Conservation (phyloP, 1,140 invertebrate genomes). For the Episyrphus balteatus region DNA sequence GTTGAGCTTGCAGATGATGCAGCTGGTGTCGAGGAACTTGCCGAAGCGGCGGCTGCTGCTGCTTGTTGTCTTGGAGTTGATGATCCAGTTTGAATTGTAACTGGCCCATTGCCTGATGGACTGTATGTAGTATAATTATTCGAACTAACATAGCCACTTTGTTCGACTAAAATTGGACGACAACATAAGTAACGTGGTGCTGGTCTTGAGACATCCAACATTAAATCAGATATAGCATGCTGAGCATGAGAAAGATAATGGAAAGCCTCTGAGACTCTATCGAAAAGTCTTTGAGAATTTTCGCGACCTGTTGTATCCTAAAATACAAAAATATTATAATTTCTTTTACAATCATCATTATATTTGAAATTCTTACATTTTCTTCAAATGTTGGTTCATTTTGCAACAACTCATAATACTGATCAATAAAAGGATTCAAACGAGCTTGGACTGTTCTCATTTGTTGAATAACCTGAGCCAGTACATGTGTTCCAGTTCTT, state of each 20-base stretch:
- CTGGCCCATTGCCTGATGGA: background rate
- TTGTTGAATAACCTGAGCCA: constrained; percentile 49
- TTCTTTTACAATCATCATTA: too few species aligned
- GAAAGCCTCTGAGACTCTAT: constrained; percentile 62
- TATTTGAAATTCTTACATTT: constrained; percentile 39
- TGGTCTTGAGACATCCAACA: constrained; percentile 54
- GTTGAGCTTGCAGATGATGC: background rate
- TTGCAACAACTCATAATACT: constrained; percentile 46
- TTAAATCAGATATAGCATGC: constrained; percentile 78
- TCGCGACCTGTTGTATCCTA: constrained; percentile 38
- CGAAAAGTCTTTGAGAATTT: constrained; percentile 51
- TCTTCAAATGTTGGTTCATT: constrained; percentile 45
- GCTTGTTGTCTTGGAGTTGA: background rate
- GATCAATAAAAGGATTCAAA: constrained; percentile 49
- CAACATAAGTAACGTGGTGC: constrained; percentile 61
- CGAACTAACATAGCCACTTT: constrained; percentile 41
- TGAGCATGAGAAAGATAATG: constrained; percentile 78
- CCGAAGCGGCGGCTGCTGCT: background rate
- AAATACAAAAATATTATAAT: constrained; percentile 5
- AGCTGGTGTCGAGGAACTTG: background rate
- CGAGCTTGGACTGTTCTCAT: constrained; percentile 48
- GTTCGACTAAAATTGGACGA: constrained; percentile 60
- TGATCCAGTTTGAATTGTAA: background rate
- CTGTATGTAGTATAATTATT: constrained; percentile 24
- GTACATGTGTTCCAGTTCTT: constrained; percentile 42